Conservation (phyloP, 2,888 invertebrate species). For the Heliconius cydno region DNA sequence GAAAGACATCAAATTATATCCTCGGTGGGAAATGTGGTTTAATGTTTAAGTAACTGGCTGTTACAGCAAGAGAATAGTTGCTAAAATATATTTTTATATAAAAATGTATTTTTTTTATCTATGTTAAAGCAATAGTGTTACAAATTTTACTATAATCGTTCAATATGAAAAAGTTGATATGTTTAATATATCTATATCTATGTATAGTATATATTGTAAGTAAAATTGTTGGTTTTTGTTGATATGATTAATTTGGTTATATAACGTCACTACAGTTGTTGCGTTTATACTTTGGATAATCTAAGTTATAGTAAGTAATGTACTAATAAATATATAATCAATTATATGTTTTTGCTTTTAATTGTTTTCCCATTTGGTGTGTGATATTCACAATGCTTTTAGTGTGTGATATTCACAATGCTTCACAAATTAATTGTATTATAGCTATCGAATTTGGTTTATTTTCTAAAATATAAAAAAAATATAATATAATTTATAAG, state of each 20-base stretch:
- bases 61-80: background rate
- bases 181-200: slow-evolving; percentile 51
- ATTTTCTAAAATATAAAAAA: background rate
- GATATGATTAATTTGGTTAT: slow-evolving; percentile 48
- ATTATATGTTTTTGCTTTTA: slow-evolving; percentile 2
- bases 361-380: slow-evolving; percentile 8
- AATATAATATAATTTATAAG: background rate
- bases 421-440: background rate
- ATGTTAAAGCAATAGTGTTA: slow-evolving; percentile 16
- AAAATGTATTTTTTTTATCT: background rate
- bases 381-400: background rate
- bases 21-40: background rate
- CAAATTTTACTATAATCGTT: background rate
- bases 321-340: slow-evolving; percentile 23
- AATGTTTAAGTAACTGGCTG: too few relatives aligned
- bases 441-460: background rate
- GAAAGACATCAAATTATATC: too few relatives aligned
- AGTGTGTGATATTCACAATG: background rate
- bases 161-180: slow-evolving; percentile 30
- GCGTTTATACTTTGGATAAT: background rate
- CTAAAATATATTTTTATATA: background rate
- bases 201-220: slow-evolving; percentile 43
- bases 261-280: slow-evolving; percentile 11
- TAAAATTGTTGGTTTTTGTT: slow-evolving; percentile 49
- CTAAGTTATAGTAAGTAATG: slow-evolving; percentile 13